A percentile compares a stretch with the other conserved stretches of the same genome.
These are phyloP conservation scores for Macrophya annulata DNA, from an alignment of 2,888 invertebrate species.

Conservation along the genomic window DNA sequence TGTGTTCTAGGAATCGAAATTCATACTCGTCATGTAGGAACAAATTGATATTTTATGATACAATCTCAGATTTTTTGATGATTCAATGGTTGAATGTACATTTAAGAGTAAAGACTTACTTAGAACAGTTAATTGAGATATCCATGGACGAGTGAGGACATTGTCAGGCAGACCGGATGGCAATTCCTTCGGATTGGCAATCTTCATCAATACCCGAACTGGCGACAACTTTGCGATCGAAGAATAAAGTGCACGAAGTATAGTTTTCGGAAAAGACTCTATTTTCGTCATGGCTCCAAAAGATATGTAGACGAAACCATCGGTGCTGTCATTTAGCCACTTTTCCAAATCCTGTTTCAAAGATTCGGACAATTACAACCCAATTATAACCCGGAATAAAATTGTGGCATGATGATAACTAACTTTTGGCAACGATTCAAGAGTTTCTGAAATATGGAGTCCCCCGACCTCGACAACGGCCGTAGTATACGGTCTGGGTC, in stretches of 20 bases:
- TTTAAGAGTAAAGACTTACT: slow-evolving; percentile 60
- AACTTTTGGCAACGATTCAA: slow-evolving; percentile 61
- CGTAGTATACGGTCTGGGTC: slow-evolving; percentile 80
- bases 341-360: slow-evolving; percentile 65
- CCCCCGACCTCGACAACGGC: slow-evolving; percentile 82
- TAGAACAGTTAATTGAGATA: slow-evolving; percentile 69
- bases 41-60: not conserved
- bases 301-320: slow-evolving; percentile 61
- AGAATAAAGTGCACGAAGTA: slow-evolving; percentile 62
- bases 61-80: not conserved
- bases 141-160: slow-evolving; percentile 66
- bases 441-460: slow-evolving; percentile 77
- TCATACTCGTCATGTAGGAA: not conserved
- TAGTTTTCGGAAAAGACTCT: slow-evolving; percentile 66
- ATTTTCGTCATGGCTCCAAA: slow-evolving; percentile 70
- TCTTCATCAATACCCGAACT: slow-evolving; percentile 68
- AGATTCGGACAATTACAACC: not conserved
- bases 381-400: not conserved
- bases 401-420: slow-evolving; percentile 64
- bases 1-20: slow-evolving; percentile 67
- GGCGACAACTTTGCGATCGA: slow-evolving; percentile 69
- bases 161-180: slow-evolving; percentile 69
- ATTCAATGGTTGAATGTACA: not conserved
- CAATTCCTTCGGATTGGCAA: slow-evolving; percentile 61
- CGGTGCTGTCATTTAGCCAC: slow-evolving; percentile 62